Percentiles rank a stretch among this genome's conserved stretches.
Evolutionary conservation across 2,888 invertebrate species (phyloP).

Genomic region (Himalopsyche tibetana): DNA sequence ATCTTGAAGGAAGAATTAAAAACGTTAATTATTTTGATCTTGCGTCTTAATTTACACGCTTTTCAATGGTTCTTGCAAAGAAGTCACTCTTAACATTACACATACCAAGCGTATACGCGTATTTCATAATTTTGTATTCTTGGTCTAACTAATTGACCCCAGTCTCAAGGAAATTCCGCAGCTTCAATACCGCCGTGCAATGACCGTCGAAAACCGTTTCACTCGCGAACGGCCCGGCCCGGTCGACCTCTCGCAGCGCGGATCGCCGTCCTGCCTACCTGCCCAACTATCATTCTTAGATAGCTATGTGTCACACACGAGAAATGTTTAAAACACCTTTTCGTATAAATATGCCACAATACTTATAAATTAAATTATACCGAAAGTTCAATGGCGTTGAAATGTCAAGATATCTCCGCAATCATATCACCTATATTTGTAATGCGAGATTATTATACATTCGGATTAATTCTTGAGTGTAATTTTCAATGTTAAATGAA

Average conservation of each 20-base stretch:
- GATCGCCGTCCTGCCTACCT: conserved; percentile 1
- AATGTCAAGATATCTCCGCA: conserved; percentile 23
- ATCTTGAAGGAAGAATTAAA: too few relatives aligned
- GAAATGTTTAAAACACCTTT: conserved; percentile 1
- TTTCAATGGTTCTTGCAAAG: too few relatives aligned
- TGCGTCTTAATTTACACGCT: too few relatives aligned
- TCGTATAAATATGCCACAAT: conserved; percentile 9
- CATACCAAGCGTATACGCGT: too few relatives aligned
- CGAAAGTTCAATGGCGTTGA: conserved; percentile 32
- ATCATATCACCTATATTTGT: too few relatives aligned
- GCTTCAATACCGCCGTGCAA: neutral
- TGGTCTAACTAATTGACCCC: conserved; percentile 22
- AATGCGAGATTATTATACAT: neutral
- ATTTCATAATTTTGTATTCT: neutral
- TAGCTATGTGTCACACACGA: neutral
- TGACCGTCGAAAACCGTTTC: conserved; percentile 39
- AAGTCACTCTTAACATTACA: too few relatives aligned
- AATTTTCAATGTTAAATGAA: too few relatives aligned
- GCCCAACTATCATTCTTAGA: neutral
- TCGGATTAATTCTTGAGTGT: too few relatives aligned
- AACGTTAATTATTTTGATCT: too few relatives aligned
- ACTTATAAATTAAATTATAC: conserved; percentile 20
- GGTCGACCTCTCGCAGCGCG: conserved; percentile 11
- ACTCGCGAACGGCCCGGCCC: conserved; percentile 4
- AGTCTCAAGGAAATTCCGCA: conserved; percentile 11